phyloP scores from a whole-genome alignment of 2,888 invertebrate species.

The Limnephilus auricula region DNA sequence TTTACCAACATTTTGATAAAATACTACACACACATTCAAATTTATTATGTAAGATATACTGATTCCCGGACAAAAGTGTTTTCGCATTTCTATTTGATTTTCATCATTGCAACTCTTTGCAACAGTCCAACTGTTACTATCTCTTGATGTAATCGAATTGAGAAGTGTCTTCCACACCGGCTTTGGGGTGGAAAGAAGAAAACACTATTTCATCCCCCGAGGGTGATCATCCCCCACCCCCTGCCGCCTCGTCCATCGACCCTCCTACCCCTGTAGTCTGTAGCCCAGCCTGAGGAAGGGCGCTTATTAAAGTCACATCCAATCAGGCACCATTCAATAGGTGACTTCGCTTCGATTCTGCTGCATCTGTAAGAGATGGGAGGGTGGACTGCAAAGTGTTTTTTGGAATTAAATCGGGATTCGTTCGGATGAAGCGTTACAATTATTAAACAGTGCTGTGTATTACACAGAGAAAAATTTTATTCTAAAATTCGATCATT shows the following conservation, averaged over 20 bases:
- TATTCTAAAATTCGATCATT: too few relatives aligned
- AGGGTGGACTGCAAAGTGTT: neutral
- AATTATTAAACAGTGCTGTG: neutral
- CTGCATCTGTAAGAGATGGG: neutral
- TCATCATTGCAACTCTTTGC: neutral
- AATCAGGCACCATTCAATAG: constrained; percentile 52
- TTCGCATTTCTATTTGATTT: neutral
- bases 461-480: too few relatives aligned
- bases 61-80: neutral
- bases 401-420: neutral
- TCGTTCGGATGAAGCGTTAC: neutral
- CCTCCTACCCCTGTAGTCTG: neutral
- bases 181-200: constrained; percentile 53
- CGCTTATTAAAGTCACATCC: constrained; percentile 54
- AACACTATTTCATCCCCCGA: constrained; percentile 43
- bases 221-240: constrained; percentile 23
- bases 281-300: neutral
- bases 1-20: too few relatives aligned
- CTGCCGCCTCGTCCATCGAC: neutral
- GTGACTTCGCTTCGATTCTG: constrained; percentile 17
- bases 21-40: too few relatives aligned
- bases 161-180: constrained; percentile 52
- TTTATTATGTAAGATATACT: neutral
- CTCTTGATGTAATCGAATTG: constrained; percentile 62
- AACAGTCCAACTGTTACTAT: constrained; percentile 12